Conservation (phyloP, 23 tunicate genomes). For the Phallusia fumigata region DNA sequence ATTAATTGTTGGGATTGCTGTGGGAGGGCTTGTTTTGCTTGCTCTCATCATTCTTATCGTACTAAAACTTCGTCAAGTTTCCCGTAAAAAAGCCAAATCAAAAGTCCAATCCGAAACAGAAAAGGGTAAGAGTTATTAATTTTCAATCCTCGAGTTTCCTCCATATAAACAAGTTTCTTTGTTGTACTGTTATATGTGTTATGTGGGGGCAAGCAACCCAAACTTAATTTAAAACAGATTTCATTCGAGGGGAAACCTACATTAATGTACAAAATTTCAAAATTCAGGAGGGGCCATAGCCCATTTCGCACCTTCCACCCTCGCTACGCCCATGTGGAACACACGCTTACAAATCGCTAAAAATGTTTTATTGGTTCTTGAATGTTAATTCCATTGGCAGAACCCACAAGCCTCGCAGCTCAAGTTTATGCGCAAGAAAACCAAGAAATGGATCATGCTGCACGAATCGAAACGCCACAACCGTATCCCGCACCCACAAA, state of each 20-base stretch:
- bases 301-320: no score
- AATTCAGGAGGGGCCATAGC: no score
- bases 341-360: no score
- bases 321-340: no score
- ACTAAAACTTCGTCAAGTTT: constrained; percentile 34
- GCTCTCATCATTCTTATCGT: constrained; percentile 23
- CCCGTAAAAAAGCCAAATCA: background rate
- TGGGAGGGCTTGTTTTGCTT: constrained; percentile 21
- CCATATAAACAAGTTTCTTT: no score
- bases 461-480: background rate
- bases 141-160: no score
- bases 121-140: background rate
- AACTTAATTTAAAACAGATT: no score
- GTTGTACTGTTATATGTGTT: no score
- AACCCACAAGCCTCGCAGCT: background rate
- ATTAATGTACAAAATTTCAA: no score
- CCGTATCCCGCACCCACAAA: background rate
- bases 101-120: background rate
- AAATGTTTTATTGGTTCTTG: no score
- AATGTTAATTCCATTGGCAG: background rate
- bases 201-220: no score
- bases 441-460: background rate
- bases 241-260: no score
- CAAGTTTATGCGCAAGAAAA: constrained; percentile 2
- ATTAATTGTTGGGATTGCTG: constrained; percentile 23